Evolutionary conservation across 1,140 invertebrate genomes (phyloP).

Genomic region (Bactericera cockerelli): DNA sequence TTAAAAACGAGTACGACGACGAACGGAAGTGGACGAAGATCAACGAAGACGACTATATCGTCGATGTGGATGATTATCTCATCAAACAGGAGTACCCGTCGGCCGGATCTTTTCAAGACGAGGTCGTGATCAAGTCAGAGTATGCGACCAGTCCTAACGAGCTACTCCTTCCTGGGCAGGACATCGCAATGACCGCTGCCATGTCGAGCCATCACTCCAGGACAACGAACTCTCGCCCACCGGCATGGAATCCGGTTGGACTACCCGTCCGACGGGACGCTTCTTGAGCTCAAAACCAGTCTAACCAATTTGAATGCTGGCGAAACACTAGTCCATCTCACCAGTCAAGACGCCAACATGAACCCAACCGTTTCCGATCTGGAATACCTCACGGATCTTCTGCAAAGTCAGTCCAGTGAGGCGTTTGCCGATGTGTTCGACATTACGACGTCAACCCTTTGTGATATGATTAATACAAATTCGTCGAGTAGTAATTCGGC

Average conservation of each 20-base stretch:
- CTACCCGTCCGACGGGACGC: too few species aligned
- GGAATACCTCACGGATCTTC: slow-evolving; percentile 47
- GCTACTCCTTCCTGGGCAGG: background rate
- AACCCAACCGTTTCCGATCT: slow-evolving; percentile 44
- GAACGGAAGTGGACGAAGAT: slow-evolving; percentile 6
- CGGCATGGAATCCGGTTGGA: too few species aligned
- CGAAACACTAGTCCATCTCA: too few species aligned
- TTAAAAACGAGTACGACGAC: slow-evolving; percentile 1
- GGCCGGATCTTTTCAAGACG: background rate
- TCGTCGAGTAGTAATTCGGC: too few species aligned
- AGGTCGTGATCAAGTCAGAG: background rate
- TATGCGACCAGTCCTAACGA: background rate
- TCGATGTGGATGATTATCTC: background rate
- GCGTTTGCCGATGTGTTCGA: slow-evolving; percentile 13
- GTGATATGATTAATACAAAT: too few species aligned
- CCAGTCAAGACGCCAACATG: too few species aligned
- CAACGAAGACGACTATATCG: background rate
- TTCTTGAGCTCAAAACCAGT: too few species aligned
- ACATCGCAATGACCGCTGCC: background rate
- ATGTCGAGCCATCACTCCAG: background rate
- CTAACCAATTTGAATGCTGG: too few species aligned
- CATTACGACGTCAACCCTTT: slow-evolving; percentile 15
- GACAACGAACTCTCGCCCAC: background rate
- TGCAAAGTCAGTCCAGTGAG: slow-evolving; percentile 24
- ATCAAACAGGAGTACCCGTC: background rate